Base-by-base conservation (phyloP, 1,140 invertebrate species). In the Conopomorpha cramerella region DNA sequence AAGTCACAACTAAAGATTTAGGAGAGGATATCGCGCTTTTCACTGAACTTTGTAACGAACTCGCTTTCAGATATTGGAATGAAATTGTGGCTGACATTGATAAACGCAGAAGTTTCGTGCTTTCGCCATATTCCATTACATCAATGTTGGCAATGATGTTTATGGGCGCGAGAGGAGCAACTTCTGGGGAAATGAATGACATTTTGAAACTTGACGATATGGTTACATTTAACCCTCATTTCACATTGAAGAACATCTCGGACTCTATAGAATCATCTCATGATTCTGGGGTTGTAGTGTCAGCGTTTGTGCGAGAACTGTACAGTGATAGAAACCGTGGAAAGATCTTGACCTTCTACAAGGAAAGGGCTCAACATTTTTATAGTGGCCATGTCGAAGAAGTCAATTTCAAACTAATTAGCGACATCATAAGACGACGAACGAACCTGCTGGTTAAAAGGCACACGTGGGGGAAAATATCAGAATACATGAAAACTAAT, bases 181-280 rank as follows among this genome's bases (percentile, higher is more conserved):
- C 92, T 0, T 92, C 91, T 1, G 89, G 88, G 1, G 89, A 93
- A 80, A 92, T 95, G 86, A 93, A 93, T 52, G 89, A 92, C 43
- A 82, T 93, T 8, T 77, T 95, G 0, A 86, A 87, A 46, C 68
- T 95, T 4, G 91, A 93, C 54, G 90, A 93, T 41, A 90, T 92
- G 81, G 85, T 91, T 0, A 90, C 89, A 1, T 93, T 93, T 46
- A 93, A 93, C 72, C 91, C 91, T 0, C 91, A 93, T 60, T 79
- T 92, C 41, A 86, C 91, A 0, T 86, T 92, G 37, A 87, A 89
- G 59, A 92, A 92, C 58, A 86, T 93, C 1, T 90, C 89, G 0
- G 89, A 91, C 46, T 87, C 88, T 0, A 84, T 88, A 26, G 79
- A 83, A 33, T 81, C 83, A 12, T 77, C 81, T 0, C 73, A 80